phyloP scores from a whole-genome alignment of 2,113 vertebrate species.

The Halcyon malimbica region DNA sequence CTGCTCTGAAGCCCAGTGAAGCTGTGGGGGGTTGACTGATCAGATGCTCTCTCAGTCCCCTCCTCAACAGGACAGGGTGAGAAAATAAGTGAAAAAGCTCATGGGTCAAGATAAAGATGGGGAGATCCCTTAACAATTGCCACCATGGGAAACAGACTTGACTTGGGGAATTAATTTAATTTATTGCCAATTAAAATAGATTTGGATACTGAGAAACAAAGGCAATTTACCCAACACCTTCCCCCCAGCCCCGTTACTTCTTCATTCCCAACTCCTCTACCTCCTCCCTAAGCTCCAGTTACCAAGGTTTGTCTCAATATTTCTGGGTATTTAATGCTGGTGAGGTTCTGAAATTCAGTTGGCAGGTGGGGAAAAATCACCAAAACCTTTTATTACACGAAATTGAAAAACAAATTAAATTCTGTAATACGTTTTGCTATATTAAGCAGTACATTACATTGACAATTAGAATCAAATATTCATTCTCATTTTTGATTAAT shows the following conservation, averaged over 20 bases:
- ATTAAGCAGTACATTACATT: background rate
- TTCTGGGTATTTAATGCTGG: background rate
- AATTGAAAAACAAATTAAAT: background rate
- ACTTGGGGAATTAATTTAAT: background rate
- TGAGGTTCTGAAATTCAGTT: background rate
- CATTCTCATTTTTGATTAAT: background rate
- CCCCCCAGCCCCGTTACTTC: too few relatives aligned
- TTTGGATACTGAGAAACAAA: background rate
- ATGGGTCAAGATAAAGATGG: background rate
- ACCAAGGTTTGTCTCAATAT: background rate
- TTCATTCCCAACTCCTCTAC: background rate
- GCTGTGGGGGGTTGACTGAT: background rate
- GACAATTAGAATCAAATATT: background rate
- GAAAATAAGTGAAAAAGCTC: background rate
- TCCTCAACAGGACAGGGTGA: background rate
- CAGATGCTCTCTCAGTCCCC: background rate
- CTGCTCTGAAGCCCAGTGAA: background rate
- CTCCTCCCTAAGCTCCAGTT: background rate
- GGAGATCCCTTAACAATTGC: background rate
- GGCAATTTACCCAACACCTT: background rate
- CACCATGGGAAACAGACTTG: background rate
- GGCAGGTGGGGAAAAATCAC: background rate
- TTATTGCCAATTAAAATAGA: background rate
- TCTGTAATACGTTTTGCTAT: background rate
- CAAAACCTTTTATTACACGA: background rate